A percentile compares a stretch with the other conserved stretches of the same genome.
phyloP scores from a whole-genome alignment of 1,140 invertebrate species.

The Caenorhabditis inopinata region DNA sequence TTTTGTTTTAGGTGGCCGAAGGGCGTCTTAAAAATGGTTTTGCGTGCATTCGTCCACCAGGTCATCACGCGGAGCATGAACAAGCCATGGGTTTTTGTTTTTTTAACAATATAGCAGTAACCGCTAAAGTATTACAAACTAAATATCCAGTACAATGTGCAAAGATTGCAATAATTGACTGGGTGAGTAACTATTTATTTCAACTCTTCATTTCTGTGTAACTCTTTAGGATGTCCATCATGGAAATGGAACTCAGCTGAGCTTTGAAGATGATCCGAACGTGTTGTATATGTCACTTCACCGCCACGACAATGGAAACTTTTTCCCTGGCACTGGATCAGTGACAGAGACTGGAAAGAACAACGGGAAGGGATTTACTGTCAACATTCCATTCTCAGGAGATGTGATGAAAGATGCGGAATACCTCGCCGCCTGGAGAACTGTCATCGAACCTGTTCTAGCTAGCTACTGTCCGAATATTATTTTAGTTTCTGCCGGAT shows the following conservation, averaged over 20 bases:
- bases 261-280: constrained; percentile 91
- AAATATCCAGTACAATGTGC: constrained; percentile 75
- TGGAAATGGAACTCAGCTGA: constrained; percentile 97
- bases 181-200: constrained; percentile 68
- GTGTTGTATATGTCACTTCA: constrained; percentile 95
- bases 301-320: constrained; percentile 98
- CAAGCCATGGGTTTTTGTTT: constrained; percentile 87
- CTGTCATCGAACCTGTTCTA: constrained; percentile 87
- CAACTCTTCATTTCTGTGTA: neutral
- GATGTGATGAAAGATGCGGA: constrained; percentile 93
- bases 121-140: constrained; percentile 83
- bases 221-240: constrained; percentile 87
- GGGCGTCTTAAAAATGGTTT: constrained; percentile 86
- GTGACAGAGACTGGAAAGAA: constrained; percentile 77
- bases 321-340: constrained; percentile 82
- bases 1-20: constrained; percentile 70
- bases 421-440: constrained; percentile 89
- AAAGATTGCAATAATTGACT: constrained; percentile 92
- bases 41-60: constrained; percentile 93
- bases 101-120: constrained; percentile 98
- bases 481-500: constrained; percentile 92
- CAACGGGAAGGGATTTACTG: constrained; percentile 85
- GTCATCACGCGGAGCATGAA: constrained; percentile 93
- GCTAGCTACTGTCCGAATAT: constrained; percentile 90
- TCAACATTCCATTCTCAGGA: constrained; percentile 94